These are phyloP conservation scores for Leptobrachium leishanense DNA, from an alignment of 2,113 vertebrate species.

Conservation along the genomic window DNA sequence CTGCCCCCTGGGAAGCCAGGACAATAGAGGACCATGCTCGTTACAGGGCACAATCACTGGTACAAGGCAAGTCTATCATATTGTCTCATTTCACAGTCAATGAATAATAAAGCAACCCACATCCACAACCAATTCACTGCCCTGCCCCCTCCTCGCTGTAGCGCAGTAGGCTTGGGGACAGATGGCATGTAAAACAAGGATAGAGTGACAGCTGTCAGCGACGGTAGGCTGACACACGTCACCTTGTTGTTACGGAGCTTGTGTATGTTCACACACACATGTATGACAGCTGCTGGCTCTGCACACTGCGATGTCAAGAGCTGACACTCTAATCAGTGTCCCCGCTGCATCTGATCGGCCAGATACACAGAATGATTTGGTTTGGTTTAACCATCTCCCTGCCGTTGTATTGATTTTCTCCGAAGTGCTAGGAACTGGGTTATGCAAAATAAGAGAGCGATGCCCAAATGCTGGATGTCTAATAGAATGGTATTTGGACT, in stretches of 20 bases:
- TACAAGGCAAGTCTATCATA: constrained; percentile 32
- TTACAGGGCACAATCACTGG: constrained; percentile 24
- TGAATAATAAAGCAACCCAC: constrained; percentile 33
- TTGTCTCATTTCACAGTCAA: constrained; percentile 41
- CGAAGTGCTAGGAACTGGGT: no score
- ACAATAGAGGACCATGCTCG: constrained; percentile 14
- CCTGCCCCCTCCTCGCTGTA: background rate
- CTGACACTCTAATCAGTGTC: constrained; percentile 6
- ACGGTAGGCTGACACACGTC: constrained; percentile 37
- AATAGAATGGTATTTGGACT: no score
- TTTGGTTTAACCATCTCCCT: no score
- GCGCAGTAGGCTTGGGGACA: constrained; percentile 21
- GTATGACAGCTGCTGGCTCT: constrained; percentile 18
- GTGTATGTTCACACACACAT: constrained; percentile 20
- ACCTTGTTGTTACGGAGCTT: constrained; percentile 20
- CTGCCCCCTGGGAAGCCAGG: background rate
- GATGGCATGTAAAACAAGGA: constrained; percentile 39
- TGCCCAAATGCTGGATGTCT: no score
- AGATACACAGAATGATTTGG: background rate
- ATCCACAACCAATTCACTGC: constrained; percentile 25
- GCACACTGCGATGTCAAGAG: constrained; percentile 15
- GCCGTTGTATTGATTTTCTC: no score
- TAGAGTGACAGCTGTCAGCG: constrained; percentile 44
- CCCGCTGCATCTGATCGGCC: background rate
- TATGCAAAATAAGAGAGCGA: no score